phyloP scores from a whole-genome alignment of 2,113 vertebrate genomes.

The Cyrtonyx montezumae region DNA sequence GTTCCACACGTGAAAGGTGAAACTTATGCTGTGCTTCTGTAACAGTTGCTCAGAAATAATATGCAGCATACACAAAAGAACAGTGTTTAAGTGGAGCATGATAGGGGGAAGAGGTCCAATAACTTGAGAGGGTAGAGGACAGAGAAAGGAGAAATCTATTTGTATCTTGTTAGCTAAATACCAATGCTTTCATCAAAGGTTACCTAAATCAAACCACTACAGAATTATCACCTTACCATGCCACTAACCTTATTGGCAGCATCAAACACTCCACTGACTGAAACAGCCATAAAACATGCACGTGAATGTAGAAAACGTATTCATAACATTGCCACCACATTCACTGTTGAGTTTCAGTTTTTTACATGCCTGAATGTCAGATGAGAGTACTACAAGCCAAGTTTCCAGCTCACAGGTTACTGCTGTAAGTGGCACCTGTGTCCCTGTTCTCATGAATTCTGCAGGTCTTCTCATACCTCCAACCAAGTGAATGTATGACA shows the following conservation, averaged over 20 bases:
- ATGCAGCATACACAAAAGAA: neutral
- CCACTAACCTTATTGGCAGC: neutral
- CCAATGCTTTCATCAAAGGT: neutral
- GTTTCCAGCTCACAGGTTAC: neutral
- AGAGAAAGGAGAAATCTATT: neutral
- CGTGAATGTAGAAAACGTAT: neutral
- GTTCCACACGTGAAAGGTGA: neutral
- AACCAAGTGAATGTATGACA: neutral
- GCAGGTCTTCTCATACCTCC: neutral
- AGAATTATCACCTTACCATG: neutral
- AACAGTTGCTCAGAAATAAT: neutral
- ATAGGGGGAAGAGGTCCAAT: neutral
- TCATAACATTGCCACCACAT: neutral
- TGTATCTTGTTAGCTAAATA: neutral
- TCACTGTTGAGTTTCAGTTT: neutral
- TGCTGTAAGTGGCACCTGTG: neutral
- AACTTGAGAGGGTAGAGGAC: neutral
- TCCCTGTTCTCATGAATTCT: neutral
- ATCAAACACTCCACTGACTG: neutral
- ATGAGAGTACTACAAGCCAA: neutral
- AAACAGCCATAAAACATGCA: neutral
- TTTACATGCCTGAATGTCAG: neutral
- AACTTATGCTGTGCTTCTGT: neutral
- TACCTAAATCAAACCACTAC: neutral
- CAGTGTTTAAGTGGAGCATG: neutral